These are phyloP conservation scores for Megathymus violae DNA, from an alignment of 1,140 invertebrate genomes.

Conservation along the genomic window DNA sequence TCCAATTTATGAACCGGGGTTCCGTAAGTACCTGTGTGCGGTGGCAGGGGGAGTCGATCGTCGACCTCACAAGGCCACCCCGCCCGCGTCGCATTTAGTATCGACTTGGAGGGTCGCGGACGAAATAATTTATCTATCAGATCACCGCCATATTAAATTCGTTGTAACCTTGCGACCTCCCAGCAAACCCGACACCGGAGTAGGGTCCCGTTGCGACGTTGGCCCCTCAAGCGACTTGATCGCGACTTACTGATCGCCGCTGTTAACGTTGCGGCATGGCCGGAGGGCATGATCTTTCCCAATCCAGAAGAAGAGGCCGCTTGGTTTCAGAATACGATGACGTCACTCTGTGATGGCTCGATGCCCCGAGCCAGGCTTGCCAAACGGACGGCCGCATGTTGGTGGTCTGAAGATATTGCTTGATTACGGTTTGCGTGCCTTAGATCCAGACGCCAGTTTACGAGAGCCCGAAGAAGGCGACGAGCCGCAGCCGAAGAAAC, in stretches of 20 bases:
- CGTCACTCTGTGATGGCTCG: conserved; percentile 32
- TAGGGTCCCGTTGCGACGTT: conserved; percentile 1
- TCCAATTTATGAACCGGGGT: background rate
- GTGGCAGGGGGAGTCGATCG: background rate
- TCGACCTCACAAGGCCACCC: background rate
- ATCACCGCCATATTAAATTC: too few species aligned
- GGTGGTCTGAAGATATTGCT: too few species aligned
- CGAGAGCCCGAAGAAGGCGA: too few species aligned
- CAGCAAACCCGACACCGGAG: too few species aligned
- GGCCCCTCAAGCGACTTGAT: conserved; percentile 29
- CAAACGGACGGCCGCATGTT: conserved; percentile 38
- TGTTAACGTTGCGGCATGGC: conserved; percentile 21
- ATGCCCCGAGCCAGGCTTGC: conserved; percentile 30
- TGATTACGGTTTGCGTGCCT: conserved; percentile 44
- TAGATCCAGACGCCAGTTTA: too few species aligned
- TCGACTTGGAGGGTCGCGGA: background rate
- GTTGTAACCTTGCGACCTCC: too few species aligned
- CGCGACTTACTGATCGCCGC: conserved; percentile 23
- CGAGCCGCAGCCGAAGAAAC: background rate
- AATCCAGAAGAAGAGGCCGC: too few species aligned
- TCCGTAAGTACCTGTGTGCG: background rate
- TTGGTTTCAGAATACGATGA: conserved; percentile 19
- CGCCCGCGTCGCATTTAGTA: background rate
- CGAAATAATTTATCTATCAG: too few species aligned
- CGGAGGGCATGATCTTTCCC: background rate